A percentile compares a stretch with the other conserved stretches of the same genome.
Conservation (phyloP, 2,888 invertebrate genomes). For the Drosophila aldrichi region DNA sequence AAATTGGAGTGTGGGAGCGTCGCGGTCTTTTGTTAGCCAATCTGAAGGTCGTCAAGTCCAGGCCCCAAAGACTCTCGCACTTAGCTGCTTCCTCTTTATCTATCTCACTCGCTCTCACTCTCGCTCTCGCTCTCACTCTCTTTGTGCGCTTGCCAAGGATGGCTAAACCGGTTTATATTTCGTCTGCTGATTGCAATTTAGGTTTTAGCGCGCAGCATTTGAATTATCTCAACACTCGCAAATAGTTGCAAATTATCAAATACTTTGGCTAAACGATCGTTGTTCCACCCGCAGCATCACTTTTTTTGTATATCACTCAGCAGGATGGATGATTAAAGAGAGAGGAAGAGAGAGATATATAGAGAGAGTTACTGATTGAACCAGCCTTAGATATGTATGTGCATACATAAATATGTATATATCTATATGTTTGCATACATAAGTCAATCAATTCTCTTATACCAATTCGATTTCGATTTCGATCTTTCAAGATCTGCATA, state of each 20-base stretch:
- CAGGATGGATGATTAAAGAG: neutral
- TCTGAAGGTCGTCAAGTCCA: slow-evolving; percentile 62
- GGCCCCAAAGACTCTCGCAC: slow-evolving; percentile 33
- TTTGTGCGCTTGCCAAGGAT: slow-evolving; percentile 42
- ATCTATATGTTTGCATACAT: too few relatives aligned
- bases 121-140: neutral
- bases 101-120: neutral
- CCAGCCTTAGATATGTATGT: too few relatives aligned
- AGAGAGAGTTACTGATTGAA: too few relatives aligned
- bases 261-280: slow-evolving; percentile 13
- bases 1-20: slow-evolving; percentile 51
- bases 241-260: slow-evolving; percentile 49
- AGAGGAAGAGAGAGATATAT: too few relatives aligned
- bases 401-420: too few relatives aligned
- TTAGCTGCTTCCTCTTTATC: slow-evolving; percentile 5
- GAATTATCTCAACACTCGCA: slow-evolving; percentile 44
- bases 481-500: too few relatives aligned
- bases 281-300: slow-evolving; percentile 8
- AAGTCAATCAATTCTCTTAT: too few relatives aligned
- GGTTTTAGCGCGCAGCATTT: slow-evolving; percentile 36
- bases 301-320: neutral
- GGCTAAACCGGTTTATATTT: slow-evolving; percentile 38
- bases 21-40: slow-evolving; percentile 58
- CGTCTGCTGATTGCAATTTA: slow-evolving; percentile 46
- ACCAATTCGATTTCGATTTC: too few relatives aligned